These are phyloP conservation scores for Chorisops tibialis DNA, from an alignment of 2,888 invertebrate genomes.

Conservation along the genomic window DNA sequence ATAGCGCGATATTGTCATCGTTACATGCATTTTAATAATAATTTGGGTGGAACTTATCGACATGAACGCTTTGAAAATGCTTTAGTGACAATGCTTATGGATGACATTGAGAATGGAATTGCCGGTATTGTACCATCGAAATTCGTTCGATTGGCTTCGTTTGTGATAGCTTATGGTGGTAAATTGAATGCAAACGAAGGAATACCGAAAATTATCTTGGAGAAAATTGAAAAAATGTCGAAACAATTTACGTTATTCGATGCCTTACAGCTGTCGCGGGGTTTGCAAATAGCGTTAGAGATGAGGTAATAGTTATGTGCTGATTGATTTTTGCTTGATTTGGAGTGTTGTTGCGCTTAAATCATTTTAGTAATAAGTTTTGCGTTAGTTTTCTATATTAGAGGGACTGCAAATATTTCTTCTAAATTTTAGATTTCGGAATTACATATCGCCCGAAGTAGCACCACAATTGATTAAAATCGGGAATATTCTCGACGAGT, in stretches of 20 bases:
- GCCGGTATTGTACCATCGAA: conserved; percentile 48
- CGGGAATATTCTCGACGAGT: conserved; percentile 45
- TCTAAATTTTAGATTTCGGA: conserved; percentile 45
- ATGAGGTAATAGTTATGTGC: conserved; percentile 37
- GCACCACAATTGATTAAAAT: conserved; percentile 42
- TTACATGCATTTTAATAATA: conserved; percentile 57
- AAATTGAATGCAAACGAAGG: conserved; percentile 43
- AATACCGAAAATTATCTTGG: conserved; percentile 47
- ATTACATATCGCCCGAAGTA: conserved; percentile 38
- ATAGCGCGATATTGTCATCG: conserved; percentile 53
- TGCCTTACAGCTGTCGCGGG: conserved; percentile 52
- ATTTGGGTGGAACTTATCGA: conserved; percentile 55
- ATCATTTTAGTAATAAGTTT: no score
- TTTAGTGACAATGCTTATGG: conserved; percentile 48
- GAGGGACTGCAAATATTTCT: conserved; percentile 15
- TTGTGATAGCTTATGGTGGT: conserved; percentile 53
- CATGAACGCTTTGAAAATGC: conserved; percentile 53
- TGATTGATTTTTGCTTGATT: neutral
- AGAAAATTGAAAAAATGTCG: conserved; percentile 49
- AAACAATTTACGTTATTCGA: conserved; percentile 50
- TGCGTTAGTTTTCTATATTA: neutral
- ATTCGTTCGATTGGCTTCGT: conserved; percentile 50
- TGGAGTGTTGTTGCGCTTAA: neutral
- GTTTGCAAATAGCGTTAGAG: conserved; percentile 49
- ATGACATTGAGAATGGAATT: conserved; percentile 45